Evolutionary conservation across 2,797 vertebrate genomes (phyloP), one percentile per base, ranked within the genome.

Genomic region (Lepus townsendii): DNA sequence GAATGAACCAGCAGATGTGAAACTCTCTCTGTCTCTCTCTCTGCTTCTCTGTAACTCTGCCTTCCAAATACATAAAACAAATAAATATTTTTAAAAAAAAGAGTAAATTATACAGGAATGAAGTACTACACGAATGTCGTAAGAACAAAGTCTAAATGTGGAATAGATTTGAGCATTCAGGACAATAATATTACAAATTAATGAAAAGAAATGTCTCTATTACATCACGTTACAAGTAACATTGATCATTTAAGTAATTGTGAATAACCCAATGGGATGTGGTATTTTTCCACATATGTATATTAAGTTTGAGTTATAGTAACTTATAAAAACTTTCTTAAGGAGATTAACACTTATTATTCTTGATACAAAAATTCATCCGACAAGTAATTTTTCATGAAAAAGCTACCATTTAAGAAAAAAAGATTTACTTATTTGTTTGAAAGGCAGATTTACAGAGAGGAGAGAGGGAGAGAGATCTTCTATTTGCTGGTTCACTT

Each of bases 291-390:
- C 35, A 87, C 16, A 57, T 1, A 7, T 5, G 6, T 32, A 1
- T 68, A 68, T 26, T 68, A 52, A 72, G 76, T 57, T 57, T 69
- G 62, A 32, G n/a, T 30, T 20, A 83, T 63, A 88, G 50, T 50
- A 83, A 42, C 76, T 22, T n/a, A 42, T 52, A 78, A 78, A 52
- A 77, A 32, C 26, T 52, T 75, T 30, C 32, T 27, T 13, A 79
- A 9, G 30, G 32, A 66, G 8, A 73, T 13, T 66, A 77, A 72
- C 8, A 87, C 38, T 66, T 77, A 82, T 13, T 88, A 42, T 26
- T 76, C 92, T 87, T 73, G 27, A 54, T 88, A 47, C 10, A 82
- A 88, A 88, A 82, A 72, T 60, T 22, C 30, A 63, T 12, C 38
- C 78, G 30, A n/a, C 30, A 73, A 50, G 22, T 7, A 65, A n/a